phyloP scores from a whole-genome alignment of 2,113 vertebrate species.

The Rousettus leschenaultii region DNA sequence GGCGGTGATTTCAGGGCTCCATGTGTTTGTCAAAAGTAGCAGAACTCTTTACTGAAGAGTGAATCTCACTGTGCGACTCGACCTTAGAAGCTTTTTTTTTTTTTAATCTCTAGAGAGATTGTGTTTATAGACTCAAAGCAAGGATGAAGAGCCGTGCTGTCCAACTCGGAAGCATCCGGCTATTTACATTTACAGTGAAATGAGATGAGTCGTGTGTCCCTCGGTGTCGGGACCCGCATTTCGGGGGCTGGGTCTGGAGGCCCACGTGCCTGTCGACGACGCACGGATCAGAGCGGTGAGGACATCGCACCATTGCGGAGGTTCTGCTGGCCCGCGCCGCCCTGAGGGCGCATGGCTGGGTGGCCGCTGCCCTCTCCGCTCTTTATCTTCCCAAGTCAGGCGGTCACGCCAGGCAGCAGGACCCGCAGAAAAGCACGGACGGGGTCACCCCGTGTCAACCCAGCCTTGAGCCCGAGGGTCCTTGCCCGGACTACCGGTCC shows the following conservation, averaged over 20 bases:
- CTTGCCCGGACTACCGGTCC: background rate
- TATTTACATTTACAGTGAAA: background rate
- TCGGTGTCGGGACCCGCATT: rapidly evolving
- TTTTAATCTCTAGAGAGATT: background rate
- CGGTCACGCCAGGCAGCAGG: rapidly evolving
- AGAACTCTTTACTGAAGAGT: background rate
- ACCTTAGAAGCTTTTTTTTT: background rate
- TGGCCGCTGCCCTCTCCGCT: background rate
- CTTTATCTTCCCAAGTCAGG: background rate
- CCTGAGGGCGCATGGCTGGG: background rate
- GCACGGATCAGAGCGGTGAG: rapidly evolving
- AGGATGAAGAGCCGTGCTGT: background rate
- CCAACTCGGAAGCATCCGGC: background rate
- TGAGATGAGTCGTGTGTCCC: background rate
- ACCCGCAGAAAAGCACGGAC: rapidly evolving
- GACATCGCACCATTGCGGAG: background rate
- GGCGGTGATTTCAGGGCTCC: background rate
- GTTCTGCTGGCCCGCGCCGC: rapidly evolving
- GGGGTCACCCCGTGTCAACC: background rate
- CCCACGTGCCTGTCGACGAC: rapidly evolving
- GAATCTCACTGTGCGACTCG: background rate
- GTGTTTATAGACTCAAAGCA: background rate
- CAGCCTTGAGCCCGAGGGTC: background rate
- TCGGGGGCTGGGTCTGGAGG: background rate
- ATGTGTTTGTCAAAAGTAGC: background rate